Percentiles rank a stretch among this genome's conserved stretches.
These are phyloP conservation scores for Muntiacus reevesi DNA, from an alignment of 2,113 vertebrate species.

Conservation along the genomic window DNA sequence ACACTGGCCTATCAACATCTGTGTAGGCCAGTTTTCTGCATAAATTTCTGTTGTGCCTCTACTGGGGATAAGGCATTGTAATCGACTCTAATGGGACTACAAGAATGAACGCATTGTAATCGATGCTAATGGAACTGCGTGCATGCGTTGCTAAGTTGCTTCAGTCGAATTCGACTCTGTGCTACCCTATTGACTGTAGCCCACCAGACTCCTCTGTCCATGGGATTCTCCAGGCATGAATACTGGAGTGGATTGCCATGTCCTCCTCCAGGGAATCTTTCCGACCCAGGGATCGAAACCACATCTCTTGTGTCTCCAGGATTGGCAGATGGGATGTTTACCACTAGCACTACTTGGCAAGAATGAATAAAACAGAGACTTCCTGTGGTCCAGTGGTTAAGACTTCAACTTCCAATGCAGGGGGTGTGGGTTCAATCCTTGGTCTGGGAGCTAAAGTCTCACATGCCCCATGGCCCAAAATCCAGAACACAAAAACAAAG, in stretches of 20 bases:
- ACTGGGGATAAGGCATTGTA: background rate
- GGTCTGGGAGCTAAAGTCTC: background rate
- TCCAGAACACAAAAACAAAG: background rate
- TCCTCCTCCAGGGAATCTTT: background rate
- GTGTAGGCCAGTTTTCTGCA: background rate
- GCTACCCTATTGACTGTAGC: background rate
- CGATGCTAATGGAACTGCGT: background rate
- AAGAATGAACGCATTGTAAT: background rate
- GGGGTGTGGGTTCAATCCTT: background rate
- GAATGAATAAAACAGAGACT: background rate
- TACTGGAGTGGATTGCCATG: background rate
- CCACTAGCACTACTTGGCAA: background rate
- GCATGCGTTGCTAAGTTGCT: background rate
- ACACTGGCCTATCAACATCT: background rate
- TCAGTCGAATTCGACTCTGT: background rate
- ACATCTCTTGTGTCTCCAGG: background rate
- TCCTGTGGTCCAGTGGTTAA: background rate
- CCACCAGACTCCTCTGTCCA: background rate
- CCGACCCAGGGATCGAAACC: fast-evolving
- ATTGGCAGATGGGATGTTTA: background rate
- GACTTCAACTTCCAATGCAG: background rate
- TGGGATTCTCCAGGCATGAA: background rate
- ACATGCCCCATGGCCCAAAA: background rate
- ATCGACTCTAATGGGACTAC: background rate
- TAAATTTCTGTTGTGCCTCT: background rate